phyloP scores from a whole-genome alignment of 2,113 vertebrate genomes.

The Alaudala cheleensis region DNA sequence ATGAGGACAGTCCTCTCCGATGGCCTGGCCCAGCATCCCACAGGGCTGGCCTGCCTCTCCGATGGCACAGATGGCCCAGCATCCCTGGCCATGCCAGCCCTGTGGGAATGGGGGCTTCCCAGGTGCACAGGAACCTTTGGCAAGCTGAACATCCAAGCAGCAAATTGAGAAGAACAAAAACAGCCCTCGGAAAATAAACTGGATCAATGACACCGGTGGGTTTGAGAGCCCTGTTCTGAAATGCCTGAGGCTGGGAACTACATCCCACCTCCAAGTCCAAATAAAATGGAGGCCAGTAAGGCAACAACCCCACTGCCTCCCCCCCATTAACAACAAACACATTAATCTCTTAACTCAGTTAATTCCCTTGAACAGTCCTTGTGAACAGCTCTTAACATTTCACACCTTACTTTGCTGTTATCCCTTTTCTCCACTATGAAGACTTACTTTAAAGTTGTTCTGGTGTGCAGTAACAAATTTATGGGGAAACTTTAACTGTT shows the following conservation, averaged over 20 bases:
- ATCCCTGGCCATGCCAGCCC: background rate
- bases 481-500: background rate
- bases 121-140: background rate
- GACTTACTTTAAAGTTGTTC: background rate
- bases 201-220: fast-evolving
- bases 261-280: background rate
- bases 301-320: background rate
- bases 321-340: background rate
- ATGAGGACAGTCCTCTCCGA: background rate
- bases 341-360: background rate
- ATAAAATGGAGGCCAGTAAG: background rate
- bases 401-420: background rate
- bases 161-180: background rate
- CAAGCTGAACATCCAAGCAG: background rate
- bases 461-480: background rate
- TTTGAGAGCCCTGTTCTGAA: background rate
- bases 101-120: background rate
- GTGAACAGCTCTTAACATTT: background rate
- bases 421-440: background rate
- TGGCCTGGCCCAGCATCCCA: background rate
- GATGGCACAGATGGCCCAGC: background rate
- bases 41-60: too few species aligned
- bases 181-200: background rate
- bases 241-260: background rate
- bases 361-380: background rate